Evolutionary conservation across 2,113 vertebrate genomes (phyloP).

Genomic region (Ochotona curzoniae): DNA sequence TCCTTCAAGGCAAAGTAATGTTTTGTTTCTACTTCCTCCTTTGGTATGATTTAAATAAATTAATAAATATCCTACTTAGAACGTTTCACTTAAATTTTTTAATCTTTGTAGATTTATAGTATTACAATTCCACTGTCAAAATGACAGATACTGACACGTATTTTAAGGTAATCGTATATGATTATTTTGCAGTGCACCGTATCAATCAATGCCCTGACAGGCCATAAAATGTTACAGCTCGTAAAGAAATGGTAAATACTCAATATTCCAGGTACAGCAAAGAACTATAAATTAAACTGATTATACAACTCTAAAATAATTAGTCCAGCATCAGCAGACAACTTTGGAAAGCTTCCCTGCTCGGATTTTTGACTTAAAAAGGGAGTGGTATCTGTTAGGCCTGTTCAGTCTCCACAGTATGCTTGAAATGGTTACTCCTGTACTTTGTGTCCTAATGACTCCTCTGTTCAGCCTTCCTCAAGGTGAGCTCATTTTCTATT

Average conservation of each 20-base stretch:
- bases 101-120: constrained; percentile 77
- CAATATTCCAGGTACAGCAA: constrained; percentile 68
- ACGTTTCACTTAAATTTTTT: constrained; percentile 69
- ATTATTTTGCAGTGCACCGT: constrained; percentile 72
- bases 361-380: not conserved
- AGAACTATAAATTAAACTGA: constrained; percentile 74
- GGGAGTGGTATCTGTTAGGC: not conserved
- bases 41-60: constrained; percentile 43
- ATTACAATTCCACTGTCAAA: constrained; percentile 70
- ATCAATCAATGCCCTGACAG: constrained; percentile 74
- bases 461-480: not conserved
- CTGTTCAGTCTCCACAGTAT: not conserved
- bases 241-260: constrained; percentile 75
- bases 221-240: constrained; percentile 74
- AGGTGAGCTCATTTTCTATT: not conserved
- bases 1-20: constrained; percentile 18
- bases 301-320: constrained; percentile 68
- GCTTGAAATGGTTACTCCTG: not conserved
- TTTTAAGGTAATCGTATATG: constrained; percentile 78
- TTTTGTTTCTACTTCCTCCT: constrained; percentile 53
- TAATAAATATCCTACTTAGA: constrained; percentile 71
- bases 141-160: constrained; percentile 73
- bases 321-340: constrained; percentile 60
- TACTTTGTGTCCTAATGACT: too few species aligned
- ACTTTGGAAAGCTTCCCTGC: constrained; percentile 56